phyloP scores from a whole-genome alignment of 2,888 invertebrate genomes.

The Stratiomys singularior region DNA sequence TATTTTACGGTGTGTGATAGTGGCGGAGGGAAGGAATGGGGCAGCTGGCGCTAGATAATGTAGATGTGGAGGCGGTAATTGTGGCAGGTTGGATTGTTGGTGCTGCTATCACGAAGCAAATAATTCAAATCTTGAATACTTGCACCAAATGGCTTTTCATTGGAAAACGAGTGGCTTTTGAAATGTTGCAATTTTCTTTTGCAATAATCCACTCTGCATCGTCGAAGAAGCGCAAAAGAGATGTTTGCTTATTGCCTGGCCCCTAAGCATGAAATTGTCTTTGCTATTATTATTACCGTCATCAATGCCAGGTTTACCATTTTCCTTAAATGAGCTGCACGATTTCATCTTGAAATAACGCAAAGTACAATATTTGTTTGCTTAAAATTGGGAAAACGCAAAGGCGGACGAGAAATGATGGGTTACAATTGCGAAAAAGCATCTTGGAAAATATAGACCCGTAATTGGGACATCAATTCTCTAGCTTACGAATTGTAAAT shows the following conservation, averaged over 20 bases:
- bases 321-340: not conserved
- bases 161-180: constrained; percentile 13
- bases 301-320: not conserved
- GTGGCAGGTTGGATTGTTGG: not conserved
- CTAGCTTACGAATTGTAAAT: not conserved
- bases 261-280: not conserved
- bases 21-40: no score
- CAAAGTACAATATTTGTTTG: not conserved
- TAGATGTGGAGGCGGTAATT: not conserved
- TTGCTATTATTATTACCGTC: not conserved
- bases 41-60: not conserved
- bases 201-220: no score
- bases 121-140: constrained; percentile 1
- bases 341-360: not conserved
- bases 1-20: not conserved
- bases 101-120: not conserved
- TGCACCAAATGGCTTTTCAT: constrained; percentile 15
- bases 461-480: not conserved
- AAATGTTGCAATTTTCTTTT: not conserved
- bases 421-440: not conserved
- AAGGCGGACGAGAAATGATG: not conserved
- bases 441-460: not conserved
- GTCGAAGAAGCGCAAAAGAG: not conserved
- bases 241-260: constrained; percentile 1
- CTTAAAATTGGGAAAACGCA: not conserved